Evolutionary conservation across 2,888 invertebrate species (phyloP), one percentile per base, ranked within the genome.

Genomic region (Nematopogon swammerdamellus): DNA sequence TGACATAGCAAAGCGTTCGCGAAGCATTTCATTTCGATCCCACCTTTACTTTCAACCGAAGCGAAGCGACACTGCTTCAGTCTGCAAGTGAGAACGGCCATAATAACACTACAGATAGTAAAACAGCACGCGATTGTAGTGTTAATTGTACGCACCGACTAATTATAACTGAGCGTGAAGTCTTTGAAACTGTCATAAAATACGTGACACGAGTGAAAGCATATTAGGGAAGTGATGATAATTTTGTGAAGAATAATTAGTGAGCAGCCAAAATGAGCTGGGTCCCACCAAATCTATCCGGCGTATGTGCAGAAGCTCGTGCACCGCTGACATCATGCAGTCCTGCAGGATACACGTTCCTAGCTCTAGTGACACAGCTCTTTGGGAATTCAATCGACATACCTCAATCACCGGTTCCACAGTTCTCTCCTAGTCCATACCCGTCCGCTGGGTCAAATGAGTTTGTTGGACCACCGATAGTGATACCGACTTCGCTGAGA

Each of bases 301-400:
- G 72, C 36, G 67, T 82, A 17, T 87, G 87, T 59, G 61, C 71
- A 0, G 76, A 81, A 6, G 67, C 81, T 50, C 70, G 74, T 2
- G 80, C 77, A 2, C 71, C 82, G 1, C 52, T 75, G 8, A 83
- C 85, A 0, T 82, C 82, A 52, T 87, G 87, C 57, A 79, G 83
- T 2, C 74, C 82, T 17, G 70, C 82, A 0, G 81, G 83, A 1
- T 79, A 82, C 44, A 63, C 86, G 64, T 87, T 84, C 58, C 62
- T 87, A 36, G 71, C 84, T 1, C 62, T 87, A 25, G 58, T 87
- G 0, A 63, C 82, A 0, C 79, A 74, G 50, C 60, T 86, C 2
- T 85, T 85, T 56, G 83, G 87, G 1, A 63, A 70, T 19, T 82
- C 85, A 0, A 62, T 64, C 3, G 82, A 84, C 18, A 18, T 16